Conservation (phyloP, 2,888 invertebrate species). For the Dascillus cervinus region DNA sequence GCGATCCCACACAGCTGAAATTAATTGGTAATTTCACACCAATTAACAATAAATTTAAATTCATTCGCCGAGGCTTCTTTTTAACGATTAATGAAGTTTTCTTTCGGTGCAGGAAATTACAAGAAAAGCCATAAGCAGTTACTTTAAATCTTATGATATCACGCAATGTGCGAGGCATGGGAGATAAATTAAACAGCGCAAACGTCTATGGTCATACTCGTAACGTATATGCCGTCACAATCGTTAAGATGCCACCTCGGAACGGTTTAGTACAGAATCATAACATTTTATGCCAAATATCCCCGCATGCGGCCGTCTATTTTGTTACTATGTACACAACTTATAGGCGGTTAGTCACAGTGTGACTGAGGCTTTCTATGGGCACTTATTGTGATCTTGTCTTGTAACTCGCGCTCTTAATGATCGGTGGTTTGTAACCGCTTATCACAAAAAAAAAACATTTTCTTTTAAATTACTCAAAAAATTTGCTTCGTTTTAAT, state of each 20-base stretch:
- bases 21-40: too few relatives aligned
- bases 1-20: too few relatives aligned
- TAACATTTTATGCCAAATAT: constrained; percentile 30
- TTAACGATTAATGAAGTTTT: too few relatives aligned
- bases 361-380: constrained; percentile 12
- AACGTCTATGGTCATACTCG: constrained; percentile 10
- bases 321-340: constrained; percentile 22
- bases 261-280: constrained; percentile 28
- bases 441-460: too few relatives aligned
- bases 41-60: too few relatives aligned
- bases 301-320: constrained; percentile 24
- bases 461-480: too few relatives aligned
- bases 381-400: constrained; percentile 14
- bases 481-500: too few relatives aligned
- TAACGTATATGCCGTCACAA: constrained; percentile 19
- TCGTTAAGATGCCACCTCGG: constrained; percentile 25
- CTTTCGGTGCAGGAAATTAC: too few relatives aligned
- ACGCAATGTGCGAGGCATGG: too few relatives aligned
- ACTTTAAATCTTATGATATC: background rate
- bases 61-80: too few relatives aligned
- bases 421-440: constrained; percentile 8
- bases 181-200: constrained; percentile 6
- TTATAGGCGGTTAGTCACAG: constrained; percentile 24
- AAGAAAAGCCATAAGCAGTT: background rate
- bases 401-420: constrained; percentile 11